phyloP scores from a whole-genome alignment of 2,888 invertebrate species.

The Isoperla grammatica region DNA sequence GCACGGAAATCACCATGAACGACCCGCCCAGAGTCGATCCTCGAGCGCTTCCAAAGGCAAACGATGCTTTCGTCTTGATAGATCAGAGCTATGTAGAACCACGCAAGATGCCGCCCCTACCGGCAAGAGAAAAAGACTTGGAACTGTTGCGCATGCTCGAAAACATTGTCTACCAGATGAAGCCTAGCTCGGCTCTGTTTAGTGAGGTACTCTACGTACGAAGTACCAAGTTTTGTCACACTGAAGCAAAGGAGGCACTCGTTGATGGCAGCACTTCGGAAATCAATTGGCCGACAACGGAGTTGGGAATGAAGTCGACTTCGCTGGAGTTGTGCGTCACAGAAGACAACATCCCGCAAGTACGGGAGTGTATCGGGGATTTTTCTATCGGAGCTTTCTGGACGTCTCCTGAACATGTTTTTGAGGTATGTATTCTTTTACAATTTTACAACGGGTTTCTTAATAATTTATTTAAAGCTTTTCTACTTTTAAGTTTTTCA shows the following conservation, averaged over 20 bases:
- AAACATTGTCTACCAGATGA: neutral
- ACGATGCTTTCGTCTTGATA: no score
- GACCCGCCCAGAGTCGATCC: no score
- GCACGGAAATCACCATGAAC: neutral
- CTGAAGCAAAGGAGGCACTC: neutral
- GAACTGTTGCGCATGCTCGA: neutral
- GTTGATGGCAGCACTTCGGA: neutral
- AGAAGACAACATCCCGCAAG: neutral
- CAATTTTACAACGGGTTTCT: no score
- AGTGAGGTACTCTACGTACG: neutral
- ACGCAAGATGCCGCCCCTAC: no score
- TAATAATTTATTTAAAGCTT: no score
- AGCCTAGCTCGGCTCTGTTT: no score
- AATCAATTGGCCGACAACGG: slow-evolving; percentile 21
- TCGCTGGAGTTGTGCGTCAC: slow-evolving; percentile 20
- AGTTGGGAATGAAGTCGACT: neutral
- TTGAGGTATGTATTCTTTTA: no score
- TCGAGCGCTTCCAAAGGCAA: no score
- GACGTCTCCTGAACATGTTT: neutral
- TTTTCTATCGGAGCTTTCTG: slow-evolving; percentile 22
- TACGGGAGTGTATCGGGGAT: slow-evolving; percentile 21
- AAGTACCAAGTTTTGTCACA: slow-evolving; percentile 20
- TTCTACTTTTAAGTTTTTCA: no score
- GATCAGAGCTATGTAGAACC: no score
- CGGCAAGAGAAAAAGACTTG: neutral